Evolutionary conservation across 2,797 vertebrate species (phyloP), one percentile per base, ranked within the genome.

Genomic region (Stomatorhinus walkeri): DNA sequence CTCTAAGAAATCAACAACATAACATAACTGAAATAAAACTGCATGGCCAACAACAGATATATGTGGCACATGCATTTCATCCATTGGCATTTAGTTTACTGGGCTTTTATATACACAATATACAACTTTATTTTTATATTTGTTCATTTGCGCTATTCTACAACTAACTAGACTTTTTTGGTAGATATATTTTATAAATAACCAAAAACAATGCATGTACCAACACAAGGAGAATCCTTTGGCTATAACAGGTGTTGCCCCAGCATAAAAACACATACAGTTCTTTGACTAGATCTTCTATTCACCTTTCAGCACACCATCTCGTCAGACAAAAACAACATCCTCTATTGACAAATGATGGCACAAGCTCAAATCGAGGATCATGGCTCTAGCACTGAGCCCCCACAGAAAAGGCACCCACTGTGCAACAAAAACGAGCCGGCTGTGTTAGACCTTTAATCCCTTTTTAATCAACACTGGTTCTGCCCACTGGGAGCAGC

Each of bases 391-490:
- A 59, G 85, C 85, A 87, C 10, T 22, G 54, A 54, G 32, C 85
- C 54, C 43, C 51, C 85, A 87, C 16, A 59, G 51, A 87, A 87
- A 87, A 87, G 85, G 85, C 85, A 59, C 85, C 85, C 85, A 87
- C 52, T 28, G 36, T 40, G 85, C 32, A 87, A 56, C 51, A 87
- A 87, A 59, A 87, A 87, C 32, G 52, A 87, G 54, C 85, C 32
- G 52, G 32, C 85, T 61, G 85, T 87, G 85, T 59, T 59, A 87
- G 85, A 87, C 85, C 85, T 87, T 87, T 89, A 89, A 89, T 87
- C 88, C 88, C 84, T 89, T 87, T 87, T 89, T 87, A 89, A 89
- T 89, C 88, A 89, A 76, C 85, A 87, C 48, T 24, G 59, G 61
- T 72, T 88, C 84, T 28, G 40, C 61, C 61, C 61, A 86, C 88